Percentiles rank a stretch among this genome's conserved stretches.
phyloP scores from a whole-genome alignment of 2,888 invertebrate genomes.

The Neuroscelio doddi region DNA sequence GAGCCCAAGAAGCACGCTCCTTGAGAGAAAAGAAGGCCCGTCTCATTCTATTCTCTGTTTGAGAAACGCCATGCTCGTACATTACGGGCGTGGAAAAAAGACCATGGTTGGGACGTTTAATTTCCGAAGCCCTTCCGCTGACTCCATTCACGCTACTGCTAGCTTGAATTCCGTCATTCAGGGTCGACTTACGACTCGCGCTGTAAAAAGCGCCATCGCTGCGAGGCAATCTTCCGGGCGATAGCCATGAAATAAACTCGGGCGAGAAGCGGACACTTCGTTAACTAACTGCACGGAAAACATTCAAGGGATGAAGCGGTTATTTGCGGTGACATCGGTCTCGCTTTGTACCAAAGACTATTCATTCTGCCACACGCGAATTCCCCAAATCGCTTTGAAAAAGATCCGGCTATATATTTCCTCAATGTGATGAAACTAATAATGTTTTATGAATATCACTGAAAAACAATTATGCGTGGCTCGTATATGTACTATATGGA shows the following conservation, averaged over 20 bases:
- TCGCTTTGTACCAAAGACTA: constrained; percentile 45
- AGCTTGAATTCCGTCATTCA: constrained; percentile 67
- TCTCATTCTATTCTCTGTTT: constrained; percentile 29
- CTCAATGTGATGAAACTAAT: not conserved
- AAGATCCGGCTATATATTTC: not conserved
- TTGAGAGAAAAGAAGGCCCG: constrained; percentile 38
- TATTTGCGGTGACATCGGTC: constrained; percentile 47
- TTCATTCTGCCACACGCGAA: constrained; percentile 31
- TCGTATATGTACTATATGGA: no score
- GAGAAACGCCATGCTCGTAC: constrained; percentile 59
- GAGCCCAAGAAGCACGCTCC: constrained; percentile 50
- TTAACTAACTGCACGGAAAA: constrained; percentile 48
- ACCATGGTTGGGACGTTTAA: constrained; percentile 70
- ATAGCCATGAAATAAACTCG: constrained; percentile 54
- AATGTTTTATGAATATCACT: no score
- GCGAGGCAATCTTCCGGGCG: constrained; percentile 58
- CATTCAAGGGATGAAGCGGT: constrained; percentile 47
- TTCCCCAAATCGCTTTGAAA: constrained; percentile 19
- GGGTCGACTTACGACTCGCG: constrained; percentile 60
- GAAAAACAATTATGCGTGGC: no score
- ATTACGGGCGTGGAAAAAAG: constrained; percentile 68
- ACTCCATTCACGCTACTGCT: constrained; percentile 67
- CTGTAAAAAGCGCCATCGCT: constrained; percentile 57
- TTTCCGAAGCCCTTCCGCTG: constrained; percentile 71
- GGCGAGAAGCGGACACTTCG: constrained; percentile 48